These are phyloP conservation scores for Sesamia inferens DNA, from an alignment of 2,888 invertebrate species.

Conservation along the genomic window DNA sequence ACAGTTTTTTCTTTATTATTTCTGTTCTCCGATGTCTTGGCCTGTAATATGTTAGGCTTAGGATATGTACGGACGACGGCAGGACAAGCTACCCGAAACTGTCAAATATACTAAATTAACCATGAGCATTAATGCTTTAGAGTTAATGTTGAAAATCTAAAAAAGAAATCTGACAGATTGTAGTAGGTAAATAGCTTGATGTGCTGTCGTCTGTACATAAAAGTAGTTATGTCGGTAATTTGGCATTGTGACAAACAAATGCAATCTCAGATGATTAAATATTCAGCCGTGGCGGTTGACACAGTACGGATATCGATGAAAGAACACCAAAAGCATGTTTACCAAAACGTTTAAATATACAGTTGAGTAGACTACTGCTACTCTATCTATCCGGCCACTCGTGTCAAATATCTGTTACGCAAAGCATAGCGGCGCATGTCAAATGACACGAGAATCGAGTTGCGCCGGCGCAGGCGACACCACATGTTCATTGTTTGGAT, in stretches of 20 bases:
- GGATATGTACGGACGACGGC: no score
- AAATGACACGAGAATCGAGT: constrained; percentile 64
- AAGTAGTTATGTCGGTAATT: not conserved
- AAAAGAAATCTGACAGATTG: no score
- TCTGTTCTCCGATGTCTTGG: no score
- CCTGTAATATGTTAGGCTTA: no score
- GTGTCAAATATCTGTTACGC: constrained; percentile 70
- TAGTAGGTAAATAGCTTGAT: no score
- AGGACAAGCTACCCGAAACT: no score
- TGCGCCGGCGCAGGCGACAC: constrained; percentile 63
- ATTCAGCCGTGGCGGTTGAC: constrained; percentile 3
- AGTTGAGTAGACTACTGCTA: constrained; percentile 21
- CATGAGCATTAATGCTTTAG: no score
- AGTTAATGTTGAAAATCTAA: no score
- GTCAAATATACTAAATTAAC: no score
- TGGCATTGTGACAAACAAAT: not conserved
- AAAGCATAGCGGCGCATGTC: constrained; percentile 65
- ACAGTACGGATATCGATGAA: constrained; percentile 14
- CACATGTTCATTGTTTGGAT: constrained; percentile 79
- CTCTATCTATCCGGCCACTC: constrained; percentile 44
- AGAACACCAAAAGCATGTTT: constrained; percentile 24
- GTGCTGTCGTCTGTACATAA: no score
- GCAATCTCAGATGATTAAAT: constrained; percentile 6
- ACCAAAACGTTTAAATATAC: constrained; percentile 46
- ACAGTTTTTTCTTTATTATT: no score